Base-by-base conservation (phyloP, 2,113 vertebrate species). In the Oncorhynchus clarkii region DNA sequence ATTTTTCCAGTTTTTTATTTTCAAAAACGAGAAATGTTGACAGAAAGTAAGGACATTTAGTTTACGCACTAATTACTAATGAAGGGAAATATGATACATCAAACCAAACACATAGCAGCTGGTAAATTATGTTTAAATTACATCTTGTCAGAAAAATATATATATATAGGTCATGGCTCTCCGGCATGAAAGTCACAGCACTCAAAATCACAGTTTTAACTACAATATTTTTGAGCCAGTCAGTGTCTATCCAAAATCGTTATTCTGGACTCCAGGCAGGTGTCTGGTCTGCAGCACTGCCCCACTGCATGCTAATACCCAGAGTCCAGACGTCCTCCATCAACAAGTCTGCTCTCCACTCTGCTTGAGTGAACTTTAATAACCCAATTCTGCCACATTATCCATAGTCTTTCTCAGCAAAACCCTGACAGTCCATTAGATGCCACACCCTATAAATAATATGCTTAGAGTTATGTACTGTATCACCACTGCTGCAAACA, bases 341-440 rank as follows among this genome's bases (percentile, higher is more conserved):
- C 84, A 9, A 11, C 85, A 86, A 89, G 39, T 45, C 74, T 89
- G 75, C 87, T 78, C 78, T 51, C 75, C 82, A 79, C 80, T 88
- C 89, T 86, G 86, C 86, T 88, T 81, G 84, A 93, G 92, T 80
- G 84, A 86, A 78, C 87, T 92, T 91, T 90, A 94, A 94, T 94
- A 95, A 92, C 92, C 77, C 84, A 89, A 88, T 85, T 90, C 91
- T 85, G 80, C 54, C 76, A 82, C 89, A 89, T 91, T 92, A 95
- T 95, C 94, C 92, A 93, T 96, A 94, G 95, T 93, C 91, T 80
- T 84, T 92, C 92, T 92, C 92, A 87, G 91, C 88, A 91, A 91
- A 86, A 92, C 91, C 88, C 88, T 95, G 94, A 94, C 94, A 95
- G 91, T 93, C 95, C 94, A 96, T 96, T 95, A 95, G 94, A 93